Base-by-base conservation (phyloP, 37 sponge, comb jelly and placozoan genomes). In the Halisarca cf. caerulea region DNA sequence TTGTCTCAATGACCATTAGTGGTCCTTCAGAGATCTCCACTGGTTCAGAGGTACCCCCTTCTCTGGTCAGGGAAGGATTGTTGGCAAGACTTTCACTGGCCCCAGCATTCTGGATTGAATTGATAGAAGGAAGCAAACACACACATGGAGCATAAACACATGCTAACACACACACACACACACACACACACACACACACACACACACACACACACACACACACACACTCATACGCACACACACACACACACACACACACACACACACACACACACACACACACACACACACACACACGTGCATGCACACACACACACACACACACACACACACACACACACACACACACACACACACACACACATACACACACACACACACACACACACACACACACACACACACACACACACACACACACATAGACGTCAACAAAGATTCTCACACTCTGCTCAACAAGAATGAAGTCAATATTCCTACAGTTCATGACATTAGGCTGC, bases 371-470 rank as follows among this genome's bases (percentile, higher is more conserved):
- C 64, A 62, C 64, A 62, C 64, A 62, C 64, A 62, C 64, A 62
- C 64, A 62, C 64, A 62, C 64, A 62, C 64, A 62, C 64, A 62
- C 64, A 62, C 30, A 27, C 64, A 62, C 64, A 62, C 64, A 27
- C 64, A 62, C 30, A 62, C 64, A 62, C 64, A 62, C 64, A 62
- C 64, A 62, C 64, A 62, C 64, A 62, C 64, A 62, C 64, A 62
- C 64, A 62, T 23, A 62, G 5, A 27, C 64, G 15, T 23, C 6
- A 8, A 27, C 64, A 62, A 5, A 62, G 18, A 62, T 17, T 20
- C 30, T 6, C 30, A 62, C 64, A 62, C 23, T 30, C 64, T 30
- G 30, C 64, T 61, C 64, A 15, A 6, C 24, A 7, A 61, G 64
- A 20, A 23, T 20, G 15, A 68, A 68, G 15, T 34, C 69, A 27